Conservation (phyloP, 1,140 invertebrate genomes). For the Stenopsyche tienmushanensis region DNA sequence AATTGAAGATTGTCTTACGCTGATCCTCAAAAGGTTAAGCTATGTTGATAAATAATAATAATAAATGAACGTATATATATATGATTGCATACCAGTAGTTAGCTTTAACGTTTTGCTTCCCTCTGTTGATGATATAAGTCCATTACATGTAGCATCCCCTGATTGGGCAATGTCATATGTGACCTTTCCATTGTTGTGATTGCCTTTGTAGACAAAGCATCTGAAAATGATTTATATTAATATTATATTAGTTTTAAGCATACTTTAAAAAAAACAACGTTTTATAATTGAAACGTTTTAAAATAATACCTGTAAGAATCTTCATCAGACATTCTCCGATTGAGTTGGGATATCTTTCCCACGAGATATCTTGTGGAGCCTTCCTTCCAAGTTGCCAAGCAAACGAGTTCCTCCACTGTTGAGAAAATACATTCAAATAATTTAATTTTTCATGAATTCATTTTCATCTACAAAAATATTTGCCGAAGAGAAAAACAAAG, state of each 20-base stretch:
- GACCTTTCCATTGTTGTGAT: slow-evolving; percentile 49
- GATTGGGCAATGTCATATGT: slow-evolving; percentile 79
- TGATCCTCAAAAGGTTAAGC: neutral
- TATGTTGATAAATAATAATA: neutral
- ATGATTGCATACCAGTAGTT: slow-evolving; percentile 68
- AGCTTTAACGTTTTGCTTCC: slow-evolving; percentile 75
- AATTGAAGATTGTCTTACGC: no score
- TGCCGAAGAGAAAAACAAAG: neutral
- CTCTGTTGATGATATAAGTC: slow-evolving; percentile 73
- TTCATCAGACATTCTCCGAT: slow-evolving; percentile 57
- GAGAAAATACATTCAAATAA: slow-evolving; percentile 19
- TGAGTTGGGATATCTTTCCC: slow-evolving; percentile 65
- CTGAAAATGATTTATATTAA: slow-evolving; percentile 43
- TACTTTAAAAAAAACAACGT: neutral
- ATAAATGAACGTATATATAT: neutral
- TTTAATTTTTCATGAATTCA: neutral
- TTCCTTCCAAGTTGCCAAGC: slow-evolving; percentile 86
- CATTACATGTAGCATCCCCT: slow-evolving; percentile 86
- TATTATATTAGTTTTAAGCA: neutral
- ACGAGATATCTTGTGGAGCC: slow-evolving; percentile 84
- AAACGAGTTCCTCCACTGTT: slow-evolving; percentile 82
- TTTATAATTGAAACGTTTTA: neutral
- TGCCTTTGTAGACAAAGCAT: slow-evolving; percentile 54
- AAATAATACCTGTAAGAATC: slow-evolving; percentile 55
- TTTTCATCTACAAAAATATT: neutral